A percentile compares a stretch with the other conserved stretches of the same genome.
Conservation (phyloP, 2,797 vertebrate species). For the Lemur catta region DNA sequence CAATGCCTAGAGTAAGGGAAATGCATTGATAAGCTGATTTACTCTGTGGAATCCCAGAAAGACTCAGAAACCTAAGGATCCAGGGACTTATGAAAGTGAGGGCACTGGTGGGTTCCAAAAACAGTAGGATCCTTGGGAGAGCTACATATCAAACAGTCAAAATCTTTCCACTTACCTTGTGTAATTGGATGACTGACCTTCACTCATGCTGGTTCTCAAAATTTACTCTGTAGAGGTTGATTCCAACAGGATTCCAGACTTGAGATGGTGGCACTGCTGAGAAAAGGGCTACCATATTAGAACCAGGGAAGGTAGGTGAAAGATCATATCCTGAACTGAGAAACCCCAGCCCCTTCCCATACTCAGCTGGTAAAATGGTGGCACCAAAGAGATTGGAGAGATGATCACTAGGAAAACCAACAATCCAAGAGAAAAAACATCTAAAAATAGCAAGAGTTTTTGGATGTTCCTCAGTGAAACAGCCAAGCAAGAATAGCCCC, state of each 20-base stretch:
- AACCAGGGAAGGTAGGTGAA: neutral
- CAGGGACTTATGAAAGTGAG: neutral
- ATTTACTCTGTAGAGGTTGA: neutral
- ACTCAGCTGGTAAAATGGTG: neutral
- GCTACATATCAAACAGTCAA: neutral
- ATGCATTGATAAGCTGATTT: neutral
- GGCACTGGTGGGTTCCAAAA: neutral
- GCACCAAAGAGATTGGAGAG: neutral
- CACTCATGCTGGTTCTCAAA: neutral
- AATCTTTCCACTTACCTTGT: neutral
- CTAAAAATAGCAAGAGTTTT: neutral
- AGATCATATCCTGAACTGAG: neutral
- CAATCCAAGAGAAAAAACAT: neutral
- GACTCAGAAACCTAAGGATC: neutral
- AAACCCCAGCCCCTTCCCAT: neutral
- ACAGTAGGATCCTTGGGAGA: neutral
- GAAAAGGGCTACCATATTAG: neutral
- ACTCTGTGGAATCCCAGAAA: neutral
- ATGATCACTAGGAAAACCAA: neutral
- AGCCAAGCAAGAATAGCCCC: neutral
- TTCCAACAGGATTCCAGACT: neutral
- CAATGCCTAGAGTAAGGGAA: neutral
- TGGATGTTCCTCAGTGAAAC: neutral
- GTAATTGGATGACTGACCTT: neutral
- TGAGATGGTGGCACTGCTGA: neutral